Evolutionary conservation across 2,888 invertebrate genomes (phyloP).

Genomic region (Pycnomerus fuliginosus): DNA sequence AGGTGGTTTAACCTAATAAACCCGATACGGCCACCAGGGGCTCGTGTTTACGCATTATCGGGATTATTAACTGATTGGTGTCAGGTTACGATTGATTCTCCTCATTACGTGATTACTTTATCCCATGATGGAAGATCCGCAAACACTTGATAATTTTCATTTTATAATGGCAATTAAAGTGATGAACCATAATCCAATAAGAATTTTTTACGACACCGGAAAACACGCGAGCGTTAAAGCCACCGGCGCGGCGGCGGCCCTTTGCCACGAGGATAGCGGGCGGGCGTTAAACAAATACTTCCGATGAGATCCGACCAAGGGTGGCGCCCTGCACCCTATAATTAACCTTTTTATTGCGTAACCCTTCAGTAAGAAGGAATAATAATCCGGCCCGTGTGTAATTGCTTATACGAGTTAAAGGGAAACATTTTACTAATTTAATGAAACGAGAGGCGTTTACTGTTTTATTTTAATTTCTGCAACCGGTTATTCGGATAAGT

Average conservation of each 20-base stretch:
- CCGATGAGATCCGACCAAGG: slow-evolving; percentile 27
- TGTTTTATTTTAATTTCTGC: slow-evolving; percentile 44
- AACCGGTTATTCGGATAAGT: slow-evolving; percentile 30
- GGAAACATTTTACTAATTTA: slow-evolving; percentile 45
- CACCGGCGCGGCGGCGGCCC: too few relatives aligned
- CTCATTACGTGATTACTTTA: slow-evolving; percentile 46
- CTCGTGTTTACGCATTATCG: slow-evolving; percentile 43
- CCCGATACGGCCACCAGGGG: slow-evolving; percentile 29
- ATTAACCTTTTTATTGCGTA: slow-evolving; percentile 49
- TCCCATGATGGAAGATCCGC: slow-evolving; percentile 26
- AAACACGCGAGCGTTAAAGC: too few relatives aligned
- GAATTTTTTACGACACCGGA: too few relatives aligned
- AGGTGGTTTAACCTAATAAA: slow-evolving; percentile 42
- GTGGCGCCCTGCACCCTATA: slow-evolving; percentile 43
- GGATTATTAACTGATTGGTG: slow-evolving; percentile 51
- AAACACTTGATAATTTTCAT: slow-evolving; percentile 25
- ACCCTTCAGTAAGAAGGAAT: slow-evolving; percentile 48
- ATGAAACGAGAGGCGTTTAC: slow-evolving; percentile 43
- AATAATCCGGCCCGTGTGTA: slow-evolving; percentile 40
- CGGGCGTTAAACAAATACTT: slow-evolving; percentile 22
- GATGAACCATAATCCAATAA: too few relatives aligned
- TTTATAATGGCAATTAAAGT: slow-evolving; percentile 24
- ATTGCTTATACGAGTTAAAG: slow-evolving; percentile 43
- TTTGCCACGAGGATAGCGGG: too few relatives aligned
- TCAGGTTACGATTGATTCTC: slow-evolving; percentile 47